Evolutionary conservation across 1,140 invertebrate genomes (phyloP), one percentile per base, ranked within the genome.

Genomic region (Formica exsecta): DNA sequence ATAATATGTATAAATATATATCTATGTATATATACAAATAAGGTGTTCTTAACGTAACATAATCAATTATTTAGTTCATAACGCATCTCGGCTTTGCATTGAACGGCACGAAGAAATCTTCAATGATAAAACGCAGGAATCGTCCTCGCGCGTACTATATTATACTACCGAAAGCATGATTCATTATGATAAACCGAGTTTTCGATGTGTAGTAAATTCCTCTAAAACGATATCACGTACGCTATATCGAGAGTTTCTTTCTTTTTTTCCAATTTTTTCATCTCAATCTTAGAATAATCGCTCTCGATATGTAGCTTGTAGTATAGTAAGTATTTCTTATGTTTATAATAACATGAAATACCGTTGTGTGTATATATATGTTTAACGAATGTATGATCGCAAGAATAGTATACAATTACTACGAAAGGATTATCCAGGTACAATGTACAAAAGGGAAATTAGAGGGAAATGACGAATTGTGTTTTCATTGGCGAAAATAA

Each of bases 21-120:
- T 81, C 61, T 90, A 90, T 90, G 74, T 90, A 90, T 90, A 90
- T 90, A 70, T 90, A 90, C 89, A 90, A 54, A 64, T 79, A 87
- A 87, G 86, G 54, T 76, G 62, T 73, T 66, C 73, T 89, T 85
- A 87, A 89, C 81, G 36, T 74, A 89, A 90, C 68, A 51, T 32
- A 84, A 84, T 77, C 38, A 41, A 76, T 85, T 75, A 76, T 90
- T 87, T 73, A 84, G 54, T 84, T 89, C 32, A n/a, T 68, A 79
- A 85, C 59, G 81, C 38, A 76, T 85, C 48, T 83, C 38, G 13
- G 57, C 13, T 71, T 38, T 73, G 65, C 48, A 32, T 22, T 51
- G 19, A 70, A 80, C 44, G 9, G 51, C 29, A 48, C n/a, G 3
- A 85, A 66, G 25, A 41, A 80, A 9, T 80, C 3, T 61, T 66